Conservation (phyloP, 2,113 vertebrate species). For the Zosterops pallidus region DNA sequence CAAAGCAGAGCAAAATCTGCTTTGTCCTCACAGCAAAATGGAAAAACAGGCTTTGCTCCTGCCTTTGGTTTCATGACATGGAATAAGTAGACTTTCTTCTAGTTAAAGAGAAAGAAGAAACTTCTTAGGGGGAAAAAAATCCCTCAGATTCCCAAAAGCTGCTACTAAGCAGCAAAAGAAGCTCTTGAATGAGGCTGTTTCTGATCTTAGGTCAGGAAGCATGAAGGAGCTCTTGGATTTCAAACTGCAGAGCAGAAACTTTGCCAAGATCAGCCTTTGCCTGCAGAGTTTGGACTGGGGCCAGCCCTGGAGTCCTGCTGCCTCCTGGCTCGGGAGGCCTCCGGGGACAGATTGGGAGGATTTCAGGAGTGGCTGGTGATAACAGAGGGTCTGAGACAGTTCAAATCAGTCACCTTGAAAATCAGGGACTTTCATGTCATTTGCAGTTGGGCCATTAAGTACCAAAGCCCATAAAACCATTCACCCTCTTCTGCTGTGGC, state of each 20-base stretch:
- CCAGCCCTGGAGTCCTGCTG: background rate
- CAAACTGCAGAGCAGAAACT: background rate
- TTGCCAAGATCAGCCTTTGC: constrained; percentile 32
- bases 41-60: background rate
- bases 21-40: background rate
- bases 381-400: background rate
- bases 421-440: background rate
- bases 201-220: background rate
- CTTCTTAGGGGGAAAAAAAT: background rate
- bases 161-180: background rate
- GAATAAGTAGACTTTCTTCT: background rate
- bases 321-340: background rate
- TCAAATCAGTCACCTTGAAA: constrained; percentile 47
- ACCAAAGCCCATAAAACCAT: constrained; percentile 21
- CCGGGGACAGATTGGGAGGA: background rate
- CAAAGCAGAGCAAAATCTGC: background rate
- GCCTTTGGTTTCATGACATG: background rate
- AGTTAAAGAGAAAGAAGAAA: background rate
- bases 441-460: constrained; percentile 33
- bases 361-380: background rate
- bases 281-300: background rate
- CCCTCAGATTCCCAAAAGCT: background rate
- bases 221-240: constrained; percentile 30
- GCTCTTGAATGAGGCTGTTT: background rate
- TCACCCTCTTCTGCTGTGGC: background rate